Conservation (phyloP, 2,113 vertebrate genomes). For the Spea bombifrons region DNA sequence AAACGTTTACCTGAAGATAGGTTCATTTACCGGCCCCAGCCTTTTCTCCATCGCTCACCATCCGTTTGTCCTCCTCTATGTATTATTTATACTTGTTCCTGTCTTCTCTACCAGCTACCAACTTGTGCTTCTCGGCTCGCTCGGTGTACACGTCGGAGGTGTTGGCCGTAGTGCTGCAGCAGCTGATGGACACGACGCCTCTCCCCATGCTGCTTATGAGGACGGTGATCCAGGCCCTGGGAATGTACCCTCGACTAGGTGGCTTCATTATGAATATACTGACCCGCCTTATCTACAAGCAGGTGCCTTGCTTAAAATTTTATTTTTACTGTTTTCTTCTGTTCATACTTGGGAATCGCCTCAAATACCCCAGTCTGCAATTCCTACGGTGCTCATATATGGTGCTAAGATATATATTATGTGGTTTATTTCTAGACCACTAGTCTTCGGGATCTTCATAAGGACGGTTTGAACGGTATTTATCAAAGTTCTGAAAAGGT, state of each 20-base stretch:
- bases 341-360: no score
- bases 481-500: no score
- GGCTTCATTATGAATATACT: constrained; percentile 97
- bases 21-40: not conserved
- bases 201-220: constrained; percentile 94
- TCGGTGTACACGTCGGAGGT: constrained; percentile 94
- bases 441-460: no score
- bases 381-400: not conserved
- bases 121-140: constrained; percentile 88
- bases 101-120: constrained; percentile 72
- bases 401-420: no score
- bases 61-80: not conserved
- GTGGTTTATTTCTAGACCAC: no score
- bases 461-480: no score
- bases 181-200: constrained; percentile 92
- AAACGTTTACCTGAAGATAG: not conserved
- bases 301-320: constrained; percentile 64
- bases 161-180: constrained; percentile 93
- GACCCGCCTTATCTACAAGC: constrained; percentile 88
- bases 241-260: constrained; percentile 89
- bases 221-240: constrained; percentile 92
- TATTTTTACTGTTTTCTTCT: no score
- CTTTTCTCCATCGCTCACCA: not conserved
- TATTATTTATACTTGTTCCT: not conserved
- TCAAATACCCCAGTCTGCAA: not conserved